Percentiles rank a stretch among this genome's conserved stretches.
phyloP scores from a whole-genome alignment of 2,797 vertebrate species.

The Masticophis lateralis region DNA sequence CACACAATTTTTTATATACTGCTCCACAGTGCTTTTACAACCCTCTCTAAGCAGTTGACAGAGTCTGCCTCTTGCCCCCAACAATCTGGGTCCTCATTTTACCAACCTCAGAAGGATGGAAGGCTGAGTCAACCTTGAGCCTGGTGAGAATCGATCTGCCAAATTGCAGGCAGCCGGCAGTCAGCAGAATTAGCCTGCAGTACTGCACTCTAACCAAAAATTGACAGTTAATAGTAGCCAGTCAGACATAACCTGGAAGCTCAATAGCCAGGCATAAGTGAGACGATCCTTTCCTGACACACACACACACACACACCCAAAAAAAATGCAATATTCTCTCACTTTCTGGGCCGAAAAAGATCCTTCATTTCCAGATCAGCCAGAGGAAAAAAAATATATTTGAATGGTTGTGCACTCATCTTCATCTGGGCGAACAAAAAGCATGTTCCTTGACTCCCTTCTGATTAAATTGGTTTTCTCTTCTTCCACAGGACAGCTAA shows the following conservation, averaged over 20 bases:
- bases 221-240: not conserved
- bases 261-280: not conserved
- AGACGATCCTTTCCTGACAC: not conserved
- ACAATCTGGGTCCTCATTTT: too few relatives aligned
- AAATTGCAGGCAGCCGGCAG: too few relatives aligned
- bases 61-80: too few relatives aligned
- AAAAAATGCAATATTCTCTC: not conserved
- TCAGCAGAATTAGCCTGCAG: too few relatives aligned
- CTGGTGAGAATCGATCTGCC: too few relatives aligned
- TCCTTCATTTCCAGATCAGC: not conserved
- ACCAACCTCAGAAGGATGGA: too few relatives aligned
- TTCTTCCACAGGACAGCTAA: constrained; percentile 85
- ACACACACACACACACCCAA: too few relatives aligned
- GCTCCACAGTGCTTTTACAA: too few relatives aligned
- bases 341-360: not conserved
- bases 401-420: not conserved
- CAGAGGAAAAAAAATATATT: not conserved
- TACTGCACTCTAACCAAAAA: not conserved
- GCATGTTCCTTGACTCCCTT: too few relatives aligned
- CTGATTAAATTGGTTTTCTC: not conserved
- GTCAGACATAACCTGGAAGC: not conserved
- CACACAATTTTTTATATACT: not conserved
- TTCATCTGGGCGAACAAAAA: not conserved
- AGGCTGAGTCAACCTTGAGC: too few relatives aligned
- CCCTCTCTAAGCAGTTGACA: too few relatives aligned